A percentile compares a stretch with the other conserved stretches of the same genome.
These are phyloP conservation scores for Scolopax rusticola DNA, from an alignment of 2,797 vertebrate genomes.

Conservation along the genomic window DNA sequence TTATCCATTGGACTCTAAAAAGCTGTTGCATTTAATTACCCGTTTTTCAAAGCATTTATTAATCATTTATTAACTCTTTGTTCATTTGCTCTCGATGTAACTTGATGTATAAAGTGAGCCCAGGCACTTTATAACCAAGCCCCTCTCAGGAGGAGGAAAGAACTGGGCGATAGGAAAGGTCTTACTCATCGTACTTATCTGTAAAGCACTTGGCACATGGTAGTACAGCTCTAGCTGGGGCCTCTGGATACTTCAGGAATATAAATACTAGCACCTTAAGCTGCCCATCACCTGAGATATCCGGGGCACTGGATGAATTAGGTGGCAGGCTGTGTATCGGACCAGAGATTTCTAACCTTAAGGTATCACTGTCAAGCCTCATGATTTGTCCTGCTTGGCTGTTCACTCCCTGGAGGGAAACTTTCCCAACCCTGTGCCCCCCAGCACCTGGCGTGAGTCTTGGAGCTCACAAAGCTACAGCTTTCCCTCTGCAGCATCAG, in stretches of 20 bases:
- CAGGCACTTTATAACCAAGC: constrained; percentile 5
- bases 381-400: fast-evolving
- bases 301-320: not conserved
- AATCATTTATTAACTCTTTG: constrained; percentile 48
- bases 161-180: not conserved
- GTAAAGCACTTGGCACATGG: not conserved
- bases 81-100: constrained; percentile 11
- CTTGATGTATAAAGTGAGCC: not conserved
- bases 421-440: not conserved
- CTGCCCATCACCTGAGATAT: not conserved
- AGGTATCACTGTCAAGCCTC: not conserved
- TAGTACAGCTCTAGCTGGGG: not conserved
- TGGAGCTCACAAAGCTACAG: not conserved
- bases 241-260: not conserved
- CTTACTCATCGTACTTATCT: not conserved
- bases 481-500: not conserved
- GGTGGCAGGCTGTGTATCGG: not conserved
- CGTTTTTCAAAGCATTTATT: constrained; percentile 49
- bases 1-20: constrained; percentile 12
- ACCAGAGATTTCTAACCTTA: not conserved
- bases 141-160: not conserved
- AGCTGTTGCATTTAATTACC: constrained; percentile 49
- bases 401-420: fast-evolving
- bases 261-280: not conserved
- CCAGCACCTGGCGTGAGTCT: not conserved